Conservation (phyloP, 64 coral and sea anemone genomes). For the Pachyseris speciosa region DNA sequence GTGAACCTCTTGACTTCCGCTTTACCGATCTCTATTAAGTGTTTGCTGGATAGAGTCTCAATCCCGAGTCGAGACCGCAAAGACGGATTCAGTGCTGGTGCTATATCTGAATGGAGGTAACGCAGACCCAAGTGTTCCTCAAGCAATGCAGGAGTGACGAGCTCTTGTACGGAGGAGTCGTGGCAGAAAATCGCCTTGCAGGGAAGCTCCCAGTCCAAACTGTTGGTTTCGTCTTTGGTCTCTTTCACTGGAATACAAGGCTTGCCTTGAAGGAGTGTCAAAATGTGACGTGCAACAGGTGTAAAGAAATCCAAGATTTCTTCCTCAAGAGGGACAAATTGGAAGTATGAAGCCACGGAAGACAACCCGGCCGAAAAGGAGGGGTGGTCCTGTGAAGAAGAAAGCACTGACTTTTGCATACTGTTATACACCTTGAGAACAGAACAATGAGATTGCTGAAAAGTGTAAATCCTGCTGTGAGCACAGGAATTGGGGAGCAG, state of each 20-base stretch:
- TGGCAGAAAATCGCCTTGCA: constrained; percentile 75
- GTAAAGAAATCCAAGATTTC: constrained; percentile 94
- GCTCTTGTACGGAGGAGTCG: constrained; percentile 39
- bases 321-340: constrained; percentile 89
- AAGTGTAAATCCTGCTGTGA: no score
- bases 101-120: constrained; percentile 75
- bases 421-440: background rate
- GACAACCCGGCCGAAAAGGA: constrained; percentile 71
- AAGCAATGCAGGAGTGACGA: constrained; percentile 55
- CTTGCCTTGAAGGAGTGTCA: constrained; percentile 77
- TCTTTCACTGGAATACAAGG: constrained; percentile 69
- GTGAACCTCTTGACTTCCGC: constrained; percentile 52
- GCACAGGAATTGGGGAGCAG: no score
- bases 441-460: no score
- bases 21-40: constrained; percentile 85
- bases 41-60: constrained; percentile 72
- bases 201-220: constrained; percentile 72
- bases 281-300: constrained; percentile 79
- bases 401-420: background rate
- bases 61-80: constrained; percentile 80
- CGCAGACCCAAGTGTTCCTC: constrained; percentile 60
- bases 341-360: constrained; percentile 67
- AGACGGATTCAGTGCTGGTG: constrained; percentile 66
- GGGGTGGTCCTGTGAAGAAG: constrained; percentile 63
- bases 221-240: background rate